A percentile compares a stretch with the other conserved stretches of the same genome.
These are phyloP conservation scores for Trachelipus rathkii DNA, from an alignment of 1,140 invertebrate species.

Conservation along the genomic window DNA sequence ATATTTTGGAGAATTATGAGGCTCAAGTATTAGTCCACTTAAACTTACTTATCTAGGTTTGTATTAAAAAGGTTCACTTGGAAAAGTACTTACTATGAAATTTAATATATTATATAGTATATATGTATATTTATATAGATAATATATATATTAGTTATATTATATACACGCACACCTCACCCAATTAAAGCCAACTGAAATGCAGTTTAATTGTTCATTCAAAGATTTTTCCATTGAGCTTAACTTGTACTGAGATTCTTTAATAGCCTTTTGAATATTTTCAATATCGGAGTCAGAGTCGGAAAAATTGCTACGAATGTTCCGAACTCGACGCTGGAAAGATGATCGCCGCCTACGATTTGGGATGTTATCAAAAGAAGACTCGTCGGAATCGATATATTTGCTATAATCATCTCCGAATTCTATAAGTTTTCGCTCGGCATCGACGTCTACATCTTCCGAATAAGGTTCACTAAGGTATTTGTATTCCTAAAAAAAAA, in stretches of 20 bases:
- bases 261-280: constrained; percentile 58
- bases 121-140: too few relatives aligned
- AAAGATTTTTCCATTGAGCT: neutral
- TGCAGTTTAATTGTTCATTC: too few relatives aligned
- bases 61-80: too few relatives aligned
- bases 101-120: too few relatives aligned
- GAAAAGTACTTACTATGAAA: too few relatives aligned
- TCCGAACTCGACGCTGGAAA: constrained; percentile 37
- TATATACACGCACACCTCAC: too few relatives aligned
- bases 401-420: constrained; percentile 88
- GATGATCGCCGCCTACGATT: constrained; percentile 35
- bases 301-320: constrained; percentile 35
- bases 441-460: constrained; percentile 76
- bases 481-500: constrained; percentile 63
- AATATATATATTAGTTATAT: too few relatives aligned
- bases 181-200: too few relatives aligned
- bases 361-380: constrained; percentile 41
- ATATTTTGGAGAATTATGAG: too few relatives aligned
- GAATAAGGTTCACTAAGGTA: constrained; percentile 87
- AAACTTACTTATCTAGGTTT: too few relatives aligned
- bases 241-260: constrained; percentile 47
- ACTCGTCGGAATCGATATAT: constrained; percentile 62
- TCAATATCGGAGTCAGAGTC: constrained; percentile 66
- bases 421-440: constrained; percentile 70
- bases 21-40: too few relatives aligned